Evolutionary conservation across 2,113 vertebrate species (phyloP), one percentile per base, ranked within the genome.

Genomic region (Rhinichthys klamathensis): DNA sequence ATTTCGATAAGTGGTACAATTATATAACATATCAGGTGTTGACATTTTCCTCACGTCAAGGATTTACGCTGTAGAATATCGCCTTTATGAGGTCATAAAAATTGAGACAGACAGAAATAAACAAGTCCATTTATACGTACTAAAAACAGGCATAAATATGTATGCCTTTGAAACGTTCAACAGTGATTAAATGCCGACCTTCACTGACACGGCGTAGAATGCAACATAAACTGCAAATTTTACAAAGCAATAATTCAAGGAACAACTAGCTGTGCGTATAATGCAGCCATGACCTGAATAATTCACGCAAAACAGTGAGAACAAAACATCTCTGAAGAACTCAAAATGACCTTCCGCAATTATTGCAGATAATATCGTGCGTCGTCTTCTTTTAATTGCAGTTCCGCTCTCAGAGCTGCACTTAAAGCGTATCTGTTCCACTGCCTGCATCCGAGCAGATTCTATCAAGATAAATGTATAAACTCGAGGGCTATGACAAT

Each of bases 11-110:
- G 70, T 84, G 61, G 81, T 51, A 67, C 73, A 78, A 51, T 83
- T 80, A 88, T 56, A 51, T 46, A 79, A 83, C 56, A 86, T 58
- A 25, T 65, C 67, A 46, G 32, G 44, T 63, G 15, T 78, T 75
- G 73, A 15, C 46, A 58, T 88, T 87, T 85, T 78, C 54, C 83
- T 76, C 74, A 85, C 32, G 6, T 74, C 54, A 51, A 67, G 75
- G 73, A 86, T 80, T 88, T 84, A 88, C 46, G 35, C 72, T 32
- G 63, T 73, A 79, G 65, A 83, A 85, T 84, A 86, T 69, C 15
- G 12, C 30, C n/a, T 80, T 88, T 88, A 86, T 86, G 60, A 51
- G 81, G 7, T 80, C 69, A 84, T 88, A 86, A 86, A 88, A 56
- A 88, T 75, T 27, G 67, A 88, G 73, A 74, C 38, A 8, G 84